phyloP scores from a whole-genome alignment of 2,113 vertebrate species.

The Scortum barcoo region DNA sequence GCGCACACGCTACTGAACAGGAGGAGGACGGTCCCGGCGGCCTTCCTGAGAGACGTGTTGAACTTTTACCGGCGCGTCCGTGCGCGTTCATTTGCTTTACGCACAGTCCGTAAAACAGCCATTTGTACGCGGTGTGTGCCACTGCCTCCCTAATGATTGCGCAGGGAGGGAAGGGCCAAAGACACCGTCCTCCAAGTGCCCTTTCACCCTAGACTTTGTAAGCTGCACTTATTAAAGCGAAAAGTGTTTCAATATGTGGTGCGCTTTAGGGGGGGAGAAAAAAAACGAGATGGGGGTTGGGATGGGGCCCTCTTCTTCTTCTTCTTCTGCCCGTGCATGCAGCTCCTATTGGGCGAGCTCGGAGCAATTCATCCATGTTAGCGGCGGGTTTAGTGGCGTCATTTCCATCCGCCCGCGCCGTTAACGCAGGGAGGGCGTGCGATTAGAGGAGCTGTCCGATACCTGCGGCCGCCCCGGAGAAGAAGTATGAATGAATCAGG shows the following conservation, averaged over 20 bases:
- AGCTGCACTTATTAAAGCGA: slow-evolving; percentile 98
- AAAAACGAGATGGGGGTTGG: slow-evolving; percentile 79
- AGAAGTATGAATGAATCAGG: slow-evolving; percentile 57
- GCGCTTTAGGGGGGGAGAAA: slow-evolving; percentile 79
- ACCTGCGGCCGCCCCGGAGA: slow-evolving; percentile 12
- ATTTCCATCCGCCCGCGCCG: slow-evolving; percentile 49
- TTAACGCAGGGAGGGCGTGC: slow-evolving; percentile 29
- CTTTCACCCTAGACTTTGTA: slow-evolving; percentile 97
- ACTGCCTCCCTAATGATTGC: slow-evolving; percentile 79
- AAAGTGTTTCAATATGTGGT: slow-evolving; percentile 99
- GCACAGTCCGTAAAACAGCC: slow-evolving; percentile 34
- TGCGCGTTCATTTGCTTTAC: slow-evolving; percentile 45
- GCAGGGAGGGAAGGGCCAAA: slow-evolving; percentile 83
- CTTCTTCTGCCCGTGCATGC: too few relatives aligned
- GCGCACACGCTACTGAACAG: slow-evolving; percentile 36
- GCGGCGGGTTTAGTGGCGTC: slow-evolving; percentile 42
- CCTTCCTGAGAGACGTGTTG: slow-evolving; percentile 13
- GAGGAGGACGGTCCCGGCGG: slow-evolving; percentile 11
- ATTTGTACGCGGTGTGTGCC: slow-evolving; percentile 54
- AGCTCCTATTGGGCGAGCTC: slow-evolving; percentile 61
- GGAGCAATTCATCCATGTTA: slow-evolving; percentile 59
- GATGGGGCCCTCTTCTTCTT: slow-evolving; percentile 67
- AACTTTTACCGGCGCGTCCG: slow-evolving; percentile 28
- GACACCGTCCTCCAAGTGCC: slow-evolving; percentile 93
- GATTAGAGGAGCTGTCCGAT: slow-evolving; percentile 54